phyloP scores from a whole-genome alignment of 2,113 vertebrate genomes.

The Poeciliopsis retropinna region DNA sequence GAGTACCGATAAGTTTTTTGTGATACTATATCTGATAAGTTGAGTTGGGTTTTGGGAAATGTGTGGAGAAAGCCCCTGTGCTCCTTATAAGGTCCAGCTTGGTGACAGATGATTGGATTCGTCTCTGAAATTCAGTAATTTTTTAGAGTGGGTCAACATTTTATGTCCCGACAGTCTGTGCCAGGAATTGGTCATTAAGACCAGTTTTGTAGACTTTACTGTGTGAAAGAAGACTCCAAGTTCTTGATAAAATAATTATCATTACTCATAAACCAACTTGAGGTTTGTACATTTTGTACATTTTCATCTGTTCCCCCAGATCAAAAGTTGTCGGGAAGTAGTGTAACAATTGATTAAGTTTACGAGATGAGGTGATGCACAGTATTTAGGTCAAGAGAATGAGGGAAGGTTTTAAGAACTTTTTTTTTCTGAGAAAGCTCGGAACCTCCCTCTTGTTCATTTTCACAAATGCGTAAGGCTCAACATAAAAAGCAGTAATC shows the following conservation, averaged over 20 bases:
- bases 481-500: no score
- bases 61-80: conserved; percentile 71
- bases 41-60: conserved; percentile 72
- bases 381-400: no score
- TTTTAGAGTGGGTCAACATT: not conserved
- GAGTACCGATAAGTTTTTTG: conserved; percentile 60
- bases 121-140: conserved; percentile 70
- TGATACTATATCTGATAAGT: conserved; percentile 77
- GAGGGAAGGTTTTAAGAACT: no score
- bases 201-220: not conserved
- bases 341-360: no score
- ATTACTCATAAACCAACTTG: not conserved
- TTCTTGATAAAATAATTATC: no score
- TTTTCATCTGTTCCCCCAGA: no score
- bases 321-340: no score
- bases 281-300: not conserved
- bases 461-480: no score
- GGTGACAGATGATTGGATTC: conserved; percentile 76
- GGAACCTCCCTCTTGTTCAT: no score
- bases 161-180: not conserved
- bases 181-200: not conserved
- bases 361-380: no score
- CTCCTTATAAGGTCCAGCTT: conserved; percentile 76
- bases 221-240: not conserved
- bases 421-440: no score